phyloP scores from a whole-genome alignment of 2,888 invertebrate species.

The Syrista parreyssii region DNA sequence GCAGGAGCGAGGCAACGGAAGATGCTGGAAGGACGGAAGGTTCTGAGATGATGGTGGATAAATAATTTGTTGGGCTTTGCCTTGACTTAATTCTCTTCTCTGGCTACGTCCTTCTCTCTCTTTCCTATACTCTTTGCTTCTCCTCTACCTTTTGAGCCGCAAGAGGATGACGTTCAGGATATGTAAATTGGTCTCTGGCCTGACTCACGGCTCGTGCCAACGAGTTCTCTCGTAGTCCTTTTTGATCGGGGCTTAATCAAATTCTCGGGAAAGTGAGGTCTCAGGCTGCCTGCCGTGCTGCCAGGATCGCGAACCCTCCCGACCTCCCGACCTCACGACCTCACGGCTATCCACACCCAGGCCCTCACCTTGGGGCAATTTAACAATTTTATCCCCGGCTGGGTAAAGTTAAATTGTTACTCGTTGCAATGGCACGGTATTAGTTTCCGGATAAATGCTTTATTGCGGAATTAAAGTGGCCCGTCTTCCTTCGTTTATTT shows the following conservation, averaged over 20 bases:
- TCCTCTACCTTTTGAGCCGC: neutral
- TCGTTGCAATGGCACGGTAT: neutral
- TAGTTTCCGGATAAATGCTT: conserved; percentile 35
- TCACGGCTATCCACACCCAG: neutral
- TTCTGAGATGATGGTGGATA: neutral
- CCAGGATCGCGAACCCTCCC: neutral
- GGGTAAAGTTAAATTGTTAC: neutral
- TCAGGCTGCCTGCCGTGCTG: neutral
- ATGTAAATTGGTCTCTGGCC: neutral
- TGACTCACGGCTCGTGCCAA: neutral
- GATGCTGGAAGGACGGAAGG: neutral
- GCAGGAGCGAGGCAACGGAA: neutral
- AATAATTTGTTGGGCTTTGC: neutral
- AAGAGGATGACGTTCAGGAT: neutral
- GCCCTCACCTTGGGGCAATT: neutral
- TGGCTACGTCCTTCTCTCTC: neutral
- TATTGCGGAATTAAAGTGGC: conserved; percentile 36
- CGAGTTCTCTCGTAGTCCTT: neutral
- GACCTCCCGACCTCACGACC: neutral
- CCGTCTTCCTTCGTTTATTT: conserved; percentile 36
- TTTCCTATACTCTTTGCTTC: neutral
- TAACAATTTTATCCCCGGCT: neutral
- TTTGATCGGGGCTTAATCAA: neutral
- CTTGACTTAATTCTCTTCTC: neutral
- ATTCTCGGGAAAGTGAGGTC: neutral